These are phyloP conservation scores for Vollenhovia emeryi DNA, from an alignment of 1,140 invertebrate genomes.

Conservation along the genomic window DNA sequence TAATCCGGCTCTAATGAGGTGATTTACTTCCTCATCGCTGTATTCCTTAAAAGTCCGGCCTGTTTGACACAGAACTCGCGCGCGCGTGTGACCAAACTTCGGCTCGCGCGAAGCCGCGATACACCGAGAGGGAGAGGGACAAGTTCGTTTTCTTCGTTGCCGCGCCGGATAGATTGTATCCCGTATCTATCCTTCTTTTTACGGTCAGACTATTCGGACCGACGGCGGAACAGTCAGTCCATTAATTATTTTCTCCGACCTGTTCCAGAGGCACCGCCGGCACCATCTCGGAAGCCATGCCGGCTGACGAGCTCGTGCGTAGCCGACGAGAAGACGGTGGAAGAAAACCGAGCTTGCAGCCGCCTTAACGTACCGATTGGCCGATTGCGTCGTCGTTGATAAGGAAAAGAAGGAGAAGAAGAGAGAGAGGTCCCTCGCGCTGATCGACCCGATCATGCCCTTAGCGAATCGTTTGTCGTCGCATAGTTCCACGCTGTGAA, in stretches of 20 bases:
- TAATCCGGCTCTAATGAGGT: too few species aligned
- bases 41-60: not conserved
- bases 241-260: conserved; percentile 72
- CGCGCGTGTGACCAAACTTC: not conserved
- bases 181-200: conserved; percentile 47
- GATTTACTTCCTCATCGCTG: not conserved
- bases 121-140: not conserved
- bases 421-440: not conserved
- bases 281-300: conserved; percentile 77
- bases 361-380: conserved; percentile 72
- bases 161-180: conserved; percentile 37
- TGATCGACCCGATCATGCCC: conserved; percentile 62
- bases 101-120: not conserved
- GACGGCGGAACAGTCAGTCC: conserved; percentile 35
- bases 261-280: conserved; percentile 72
- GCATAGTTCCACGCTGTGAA: conserved; percentile 13
- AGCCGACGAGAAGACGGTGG: conserved; percentile 65
- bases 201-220: conserved; percentile 24
- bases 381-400: conserved; percentile 13
- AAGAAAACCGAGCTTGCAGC: conserved; percentile 72
- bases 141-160: not conserved
- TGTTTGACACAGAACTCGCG: not conserved
- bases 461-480: conserved; percentile 36
- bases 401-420: not conserved
- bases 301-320: conserved; percentile 71